These are phyloP conservation scores for Clinocottus analis DNA, from an alignment of 2,113 vertebrate species.

Conservation along the genomic window DNA sequence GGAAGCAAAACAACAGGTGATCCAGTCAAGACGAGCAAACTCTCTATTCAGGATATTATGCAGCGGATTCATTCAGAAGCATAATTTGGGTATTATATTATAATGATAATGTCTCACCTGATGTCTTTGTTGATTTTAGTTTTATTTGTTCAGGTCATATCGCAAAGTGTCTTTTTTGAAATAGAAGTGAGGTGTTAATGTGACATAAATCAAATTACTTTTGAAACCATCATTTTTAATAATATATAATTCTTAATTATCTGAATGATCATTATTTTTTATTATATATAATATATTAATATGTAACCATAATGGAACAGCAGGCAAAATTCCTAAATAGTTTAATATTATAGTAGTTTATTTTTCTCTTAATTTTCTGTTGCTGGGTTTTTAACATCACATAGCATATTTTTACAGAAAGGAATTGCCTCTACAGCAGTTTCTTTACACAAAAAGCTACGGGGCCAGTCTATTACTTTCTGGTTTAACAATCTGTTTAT, in stretches of 20 bases:
- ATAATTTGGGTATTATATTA: background rate
- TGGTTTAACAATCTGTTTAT: background rate
- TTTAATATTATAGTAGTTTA: background rate
- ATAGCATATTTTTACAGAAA: background rate
- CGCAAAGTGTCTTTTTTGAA: background rate
- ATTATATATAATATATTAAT: background rate
- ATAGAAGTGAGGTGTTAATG: background rate
- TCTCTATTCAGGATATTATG: background rate
- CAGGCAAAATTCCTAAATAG: background rate
- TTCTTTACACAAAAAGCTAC: background rate
- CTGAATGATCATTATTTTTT: no score
- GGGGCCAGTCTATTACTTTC: background rate
- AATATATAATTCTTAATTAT: background rate
- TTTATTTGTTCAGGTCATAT: background rate
- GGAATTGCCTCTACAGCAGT: background rate
- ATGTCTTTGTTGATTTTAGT: background rate
- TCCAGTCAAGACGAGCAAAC: background rate
- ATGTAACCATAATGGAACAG: background rate
- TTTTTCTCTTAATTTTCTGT: background rate
- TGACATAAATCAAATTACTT: background rate
- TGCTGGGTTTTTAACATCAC: background rate
- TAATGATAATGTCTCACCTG: background rate
- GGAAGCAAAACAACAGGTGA: slow-evolving; percentile 73
- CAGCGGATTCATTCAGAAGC: background rate
- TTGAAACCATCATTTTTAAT: background rate